Percentiles rank a stretch among this genome's conserved stretches.
These are phyloP conservation scores for Eudasyphora cyanicolor DNA, from an alignment of 2,888 invertebrate species.

Conservation along the genomic window DNA sequence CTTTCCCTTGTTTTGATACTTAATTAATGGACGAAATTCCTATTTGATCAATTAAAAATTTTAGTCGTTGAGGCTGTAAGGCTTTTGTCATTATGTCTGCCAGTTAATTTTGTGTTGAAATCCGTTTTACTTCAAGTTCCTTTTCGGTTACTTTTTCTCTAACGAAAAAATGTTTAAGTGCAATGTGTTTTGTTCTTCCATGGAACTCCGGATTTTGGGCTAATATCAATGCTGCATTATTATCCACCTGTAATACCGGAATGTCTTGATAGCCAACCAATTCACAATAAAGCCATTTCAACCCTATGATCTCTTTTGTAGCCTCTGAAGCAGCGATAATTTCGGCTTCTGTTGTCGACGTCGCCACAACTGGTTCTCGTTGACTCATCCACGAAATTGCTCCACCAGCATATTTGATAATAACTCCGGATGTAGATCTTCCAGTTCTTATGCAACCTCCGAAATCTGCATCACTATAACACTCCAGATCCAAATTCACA, in stretches of 20 bases:
- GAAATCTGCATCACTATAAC: conserved; percentile 67
- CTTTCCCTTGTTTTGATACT: background rate
- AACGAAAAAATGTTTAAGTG: conserved; percentile 24
- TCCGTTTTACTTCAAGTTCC: background rate
- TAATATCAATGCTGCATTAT: conserved; percentile 13
- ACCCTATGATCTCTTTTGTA: conserved; percentile 34
- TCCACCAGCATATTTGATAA: conserved; percentile 24
- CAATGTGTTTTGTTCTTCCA: conserved; percentile 36
- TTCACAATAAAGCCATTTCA: conserved; percentile 6
- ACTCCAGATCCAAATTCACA: background rate
- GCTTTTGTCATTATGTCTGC: conserved; percentile 28
- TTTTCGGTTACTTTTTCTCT: background rate
- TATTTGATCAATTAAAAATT: background rate
- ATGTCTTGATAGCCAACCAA: background rate
- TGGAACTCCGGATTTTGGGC: conserved; percentile 35
- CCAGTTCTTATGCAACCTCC: conserved; percentile 71
- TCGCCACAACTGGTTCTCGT: conserved; percentile 68
- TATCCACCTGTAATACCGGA: conserved; percentile 24
- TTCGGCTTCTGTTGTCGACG: conserved; percentile 70
- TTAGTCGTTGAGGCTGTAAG: background rate
- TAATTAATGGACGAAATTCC: background rate
- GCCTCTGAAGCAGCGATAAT: conserved; percentile 47
- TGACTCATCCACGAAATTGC: conserved; percentile 64
- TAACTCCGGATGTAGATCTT: conserved; percentile 61
- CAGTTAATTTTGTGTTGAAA: background rate